A percentile compares a stretch with the other conserved stretches of the same genome.
Evolutionary conservation across 1,140 invertebrate genomes (phyloP).

Genomic region (Bombus ignitus): DNA sequence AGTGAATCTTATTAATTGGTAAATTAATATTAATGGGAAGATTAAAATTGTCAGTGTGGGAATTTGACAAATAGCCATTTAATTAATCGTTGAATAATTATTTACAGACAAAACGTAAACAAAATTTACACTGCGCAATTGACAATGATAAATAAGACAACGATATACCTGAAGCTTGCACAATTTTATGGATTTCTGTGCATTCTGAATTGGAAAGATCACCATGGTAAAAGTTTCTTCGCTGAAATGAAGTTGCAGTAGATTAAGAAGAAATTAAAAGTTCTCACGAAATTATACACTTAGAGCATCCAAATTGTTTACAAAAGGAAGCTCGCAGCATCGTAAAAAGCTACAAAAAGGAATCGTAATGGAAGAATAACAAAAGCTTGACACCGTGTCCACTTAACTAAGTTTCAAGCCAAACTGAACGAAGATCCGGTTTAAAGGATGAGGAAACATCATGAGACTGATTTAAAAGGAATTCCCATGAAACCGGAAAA

Average conservation of each 20-base stretch:
- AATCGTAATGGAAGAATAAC: not conserved
- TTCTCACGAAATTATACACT: not conserved
- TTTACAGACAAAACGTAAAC: too few species aligned
- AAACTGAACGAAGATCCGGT: not conserved
- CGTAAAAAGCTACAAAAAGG: not conserved
- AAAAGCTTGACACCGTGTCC: conserved; percentile 1
- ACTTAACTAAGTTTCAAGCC: conserved; percentile 2
- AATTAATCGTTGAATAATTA: too few species aligned
- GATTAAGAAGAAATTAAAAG: not conserved
- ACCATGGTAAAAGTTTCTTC: not conserved
- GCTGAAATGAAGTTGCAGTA: not conserved
- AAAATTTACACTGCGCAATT: too few species aligned
- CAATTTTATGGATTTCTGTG: too few species aligned
- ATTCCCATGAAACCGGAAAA: not conserved
- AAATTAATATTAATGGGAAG: too few species aligned
- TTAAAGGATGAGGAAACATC: not conserved
- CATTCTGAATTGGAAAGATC: not conserved
- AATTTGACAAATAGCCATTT: too few species aligned
- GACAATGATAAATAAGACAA: too few species aligned
- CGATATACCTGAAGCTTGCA: too few species aligned
- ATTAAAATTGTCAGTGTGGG: too few species aligned
- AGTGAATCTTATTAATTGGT: too few species aligned
- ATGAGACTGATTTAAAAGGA: not conserved
- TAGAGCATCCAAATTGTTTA: not conserved
- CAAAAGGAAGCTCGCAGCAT: not conserved